A percentile compares a stretch with the other conserved stretches of the same genome.
Evolutionary conservation across 2,113 vertebrate genomes (phyloP).

Genomic region (Mustela lutreola): DNA sequence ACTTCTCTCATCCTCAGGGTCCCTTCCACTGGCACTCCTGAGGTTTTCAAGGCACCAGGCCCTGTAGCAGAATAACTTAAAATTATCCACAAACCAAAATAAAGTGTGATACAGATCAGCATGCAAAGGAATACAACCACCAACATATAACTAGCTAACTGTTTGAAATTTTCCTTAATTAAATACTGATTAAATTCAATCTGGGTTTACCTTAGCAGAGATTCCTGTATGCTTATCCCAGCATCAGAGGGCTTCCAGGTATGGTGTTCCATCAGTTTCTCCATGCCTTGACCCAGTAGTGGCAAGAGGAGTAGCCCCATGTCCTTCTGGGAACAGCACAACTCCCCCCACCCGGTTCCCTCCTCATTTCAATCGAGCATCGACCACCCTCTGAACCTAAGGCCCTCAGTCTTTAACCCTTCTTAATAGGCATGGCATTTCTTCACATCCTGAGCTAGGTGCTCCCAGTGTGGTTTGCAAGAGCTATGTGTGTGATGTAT

Average conservation of each 20-base stretch:
- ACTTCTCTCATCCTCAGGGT: rapidly evolving
- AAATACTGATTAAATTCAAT: background rate
- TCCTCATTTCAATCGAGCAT: background rate
- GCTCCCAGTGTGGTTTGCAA: background rate
- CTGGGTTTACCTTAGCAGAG: background rate
- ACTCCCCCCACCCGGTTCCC: too few relatives aligned
- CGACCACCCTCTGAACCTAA: background rate
- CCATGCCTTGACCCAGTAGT: too few relatives aligned
- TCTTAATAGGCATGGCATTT: background rate
- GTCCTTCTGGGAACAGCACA: background rate
- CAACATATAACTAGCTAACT: background rate
- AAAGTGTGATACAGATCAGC: background rate
- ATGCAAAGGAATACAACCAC: background rate
- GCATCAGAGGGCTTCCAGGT: background rate
- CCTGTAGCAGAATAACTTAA: background rate
- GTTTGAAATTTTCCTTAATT: background rate
- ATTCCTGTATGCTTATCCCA: background rate
- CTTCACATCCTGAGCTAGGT: background rate
- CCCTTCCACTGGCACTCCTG: rapidly evolving
- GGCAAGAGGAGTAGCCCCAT: background rate
- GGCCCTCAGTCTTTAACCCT: background rate
- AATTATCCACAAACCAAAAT: background rate
- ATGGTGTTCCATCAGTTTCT: background rate
- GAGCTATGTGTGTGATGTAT: background rate
- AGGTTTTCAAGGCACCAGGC: background rate